Base-by-base conservation (phyloP, 2,888 invertebrate species). In the Mesopsocus fuscifrons region DNA sequence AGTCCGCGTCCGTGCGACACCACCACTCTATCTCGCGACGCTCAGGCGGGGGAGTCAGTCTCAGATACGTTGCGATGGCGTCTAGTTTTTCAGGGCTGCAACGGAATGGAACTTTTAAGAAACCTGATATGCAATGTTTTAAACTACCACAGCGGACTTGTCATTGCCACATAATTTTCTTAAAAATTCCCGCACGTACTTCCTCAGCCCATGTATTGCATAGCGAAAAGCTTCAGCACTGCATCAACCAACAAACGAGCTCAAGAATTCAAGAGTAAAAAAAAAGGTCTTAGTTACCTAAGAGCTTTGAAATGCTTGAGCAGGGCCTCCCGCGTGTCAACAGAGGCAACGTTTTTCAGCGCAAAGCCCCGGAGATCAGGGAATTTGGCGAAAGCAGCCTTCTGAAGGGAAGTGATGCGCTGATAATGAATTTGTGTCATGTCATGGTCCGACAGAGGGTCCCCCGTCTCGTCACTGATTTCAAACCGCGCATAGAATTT, bases 401-500 rank as follows among this genome's bases (percentile, higher is more conserved):
- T 85, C 80, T 94, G 65, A 42, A 98, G 64, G 0, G 84, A 82
- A 2, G 85, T 87, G 32, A 98, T 89, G 59, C 81, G 79, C 20
- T 84, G 75, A 59, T 97, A 98, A 61, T 98, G 98, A 21, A 82
- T 65, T 54, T 88, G 76, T 26, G 88, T 87, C 77, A 97, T 91
- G 54, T 95, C 89, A 48, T 84, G 77, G 55, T 95, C 89, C 0
- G 83, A 85, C 51, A 97, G 67, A 0, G 94, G 85, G 58, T 94
- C 92, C 0, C 97, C 97, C 1, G 85, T 83, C 54, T 85, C 83
- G 56, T 98, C 97, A 59, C 88, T 91, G 48, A 98, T 98, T 65
- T 99, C 98, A 62, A 98, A 99, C 46, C 87, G 74, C 0, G 88
- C 78, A 61, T 98, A 99, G 59, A 97, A 95, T 57, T 89, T 89